Evolutionary conservation across 1,140 invertebrate species (phyloP), one percentile per base, ranked within the genome.

Genomic region (Polypedilum vanderplanki): DNA sequence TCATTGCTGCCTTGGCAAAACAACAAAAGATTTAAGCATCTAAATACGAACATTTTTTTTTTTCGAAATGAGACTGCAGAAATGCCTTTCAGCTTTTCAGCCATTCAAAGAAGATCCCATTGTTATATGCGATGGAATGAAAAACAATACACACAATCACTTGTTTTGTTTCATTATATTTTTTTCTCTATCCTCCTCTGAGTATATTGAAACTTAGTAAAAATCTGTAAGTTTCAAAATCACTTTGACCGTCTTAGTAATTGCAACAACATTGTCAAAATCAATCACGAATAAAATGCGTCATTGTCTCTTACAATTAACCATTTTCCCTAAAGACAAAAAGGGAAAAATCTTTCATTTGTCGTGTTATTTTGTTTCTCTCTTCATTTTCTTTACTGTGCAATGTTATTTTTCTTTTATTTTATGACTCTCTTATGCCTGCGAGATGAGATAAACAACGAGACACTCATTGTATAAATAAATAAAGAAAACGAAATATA

Each of bases 141-240:
- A 57, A 57, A 57, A 57, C 46, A 57, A 57, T 57, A 57, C 46
- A 57, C 46, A 57, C 46, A 57, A 57, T 57, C 46, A 57, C 46
- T 57, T 57, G 46, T 57, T 57, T 57, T 57, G 46, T 57, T 57
- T 57, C 46, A 57, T 57, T 57, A 57, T 57, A n/a, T 57, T 57
- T 12, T n/a, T 15, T 57, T 57, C n/a, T 57, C 46, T 57, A n/a
- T 12, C 46, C 10, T 57, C n/a, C 12, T 33, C 24, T 33, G 24
- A 33, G 24, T 5, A 33, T 5, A 33, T 33, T 33, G 5, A 1
- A 33, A 33, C 24, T 33, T 33, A 5, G 24, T 3, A 33, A 33
- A 33, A 33, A 33, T 33, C 24, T 3, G 24, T 33, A 1, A 33
- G 24, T 3, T 33, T 33, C 24, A 33, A 33, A 33, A 33, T 33